A percentile compares a stretch with the other conserved stretches of the same genome.
These are phyloP conservation scores for Doryteuthis pealeii DNA, from an alignment of 1,140 invertebrate species.

Conservation along the genomic window DNA sequence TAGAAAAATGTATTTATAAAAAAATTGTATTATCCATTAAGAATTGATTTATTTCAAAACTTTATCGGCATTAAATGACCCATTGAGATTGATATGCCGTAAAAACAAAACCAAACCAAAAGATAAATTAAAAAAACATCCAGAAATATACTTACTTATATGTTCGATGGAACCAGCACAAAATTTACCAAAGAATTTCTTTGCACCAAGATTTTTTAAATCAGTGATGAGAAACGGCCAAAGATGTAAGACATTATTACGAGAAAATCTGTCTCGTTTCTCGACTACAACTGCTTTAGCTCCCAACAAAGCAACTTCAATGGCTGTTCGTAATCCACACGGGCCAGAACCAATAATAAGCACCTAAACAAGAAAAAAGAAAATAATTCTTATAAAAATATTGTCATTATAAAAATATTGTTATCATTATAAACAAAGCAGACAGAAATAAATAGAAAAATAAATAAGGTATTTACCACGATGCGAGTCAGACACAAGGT, in stretches of 20 bases:
- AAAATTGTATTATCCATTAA: no score
- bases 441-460: not conserved
- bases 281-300: constrained; percentile 69
- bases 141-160: constrained; percentile 72
- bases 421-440: not conserved
- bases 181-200: constrained; percentile 99
- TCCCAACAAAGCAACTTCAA: constrained; percentile 94
- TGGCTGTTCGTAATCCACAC: constrained; percentile 91
- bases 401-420: constrained; percentile 2
- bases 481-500: no score
- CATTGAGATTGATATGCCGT: no score
- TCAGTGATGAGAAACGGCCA: constrained; percentile 99
- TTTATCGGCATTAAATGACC: no score
- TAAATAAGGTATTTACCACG: no score
- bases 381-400: not conserved
- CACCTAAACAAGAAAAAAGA: constrained; percentile 41
- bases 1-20: no score
- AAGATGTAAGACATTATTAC: constrained; percentile 97
- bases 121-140: no score
- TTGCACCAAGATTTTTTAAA: constrained; percentile 88
- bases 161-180: constrained; percentile 98
- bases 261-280: constrained; percentile 59
- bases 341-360: constrained; percentile 94
- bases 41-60: no score
- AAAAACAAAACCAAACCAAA: no score